These are phyloP conservation scores for Ochotona princeps DNA, from an alignment of 2,113 vertebrate species.

Conservation along the genomic window DNA sequence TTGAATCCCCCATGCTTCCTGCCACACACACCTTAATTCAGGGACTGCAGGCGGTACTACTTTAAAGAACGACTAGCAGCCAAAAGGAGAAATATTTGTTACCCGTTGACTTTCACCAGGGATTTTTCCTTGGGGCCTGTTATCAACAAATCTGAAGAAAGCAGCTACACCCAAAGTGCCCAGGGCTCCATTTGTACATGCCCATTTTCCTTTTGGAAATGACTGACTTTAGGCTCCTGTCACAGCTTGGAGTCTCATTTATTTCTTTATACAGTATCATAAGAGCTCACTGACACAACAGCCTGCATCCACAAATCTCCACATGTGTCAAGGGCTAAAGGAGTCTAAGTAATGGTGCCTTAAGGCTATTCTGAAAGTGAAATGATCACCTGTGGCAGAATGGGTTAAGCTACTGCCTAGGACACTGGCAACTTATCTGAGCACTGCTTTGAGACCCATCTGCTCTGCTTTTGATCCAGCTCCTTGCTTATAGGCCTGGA, in stretches of 20 bases:
- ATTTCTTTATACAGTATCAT: background rate
- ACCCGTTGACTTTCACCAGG: background rate
- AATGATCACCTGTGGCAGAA: too few species aligned
- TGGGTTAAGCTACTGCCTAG: too few species aligned
- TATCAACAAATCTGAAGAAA: background rate
- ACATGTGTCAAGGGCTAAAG: background rate
- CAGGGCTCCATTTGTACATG: background rate
- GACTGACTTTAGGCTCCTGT: background rate
- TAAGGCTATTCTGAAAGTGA: background rate
- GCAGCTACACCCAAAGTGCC: background rate
- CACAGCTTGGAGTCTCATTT: background rate
- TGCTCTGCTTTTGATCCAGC: too few species aligned
- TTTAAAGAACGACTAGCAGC: background rate
- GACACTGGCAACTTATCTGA: too few species aligned
- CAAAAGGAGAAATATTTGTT: background rate
- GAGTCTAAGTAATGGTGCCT: background rate
- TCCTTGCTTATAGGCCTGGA: too few species aligned
- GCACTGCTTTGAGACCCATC: too few species aligned
- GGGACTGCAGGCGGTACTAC: background rate
- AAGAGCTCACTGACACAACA: background rate
- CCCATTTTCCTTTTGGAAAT: background rate
- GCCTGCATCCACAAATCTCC: background rate
- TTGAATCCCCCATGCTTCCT: background rate
- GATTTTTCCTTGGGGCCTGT: background rate
- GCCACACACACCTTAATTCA: background rate